Base-by-base conservation (phyloP, 2,113 vertebrate species). In the Nothocercus julius region DNA sequence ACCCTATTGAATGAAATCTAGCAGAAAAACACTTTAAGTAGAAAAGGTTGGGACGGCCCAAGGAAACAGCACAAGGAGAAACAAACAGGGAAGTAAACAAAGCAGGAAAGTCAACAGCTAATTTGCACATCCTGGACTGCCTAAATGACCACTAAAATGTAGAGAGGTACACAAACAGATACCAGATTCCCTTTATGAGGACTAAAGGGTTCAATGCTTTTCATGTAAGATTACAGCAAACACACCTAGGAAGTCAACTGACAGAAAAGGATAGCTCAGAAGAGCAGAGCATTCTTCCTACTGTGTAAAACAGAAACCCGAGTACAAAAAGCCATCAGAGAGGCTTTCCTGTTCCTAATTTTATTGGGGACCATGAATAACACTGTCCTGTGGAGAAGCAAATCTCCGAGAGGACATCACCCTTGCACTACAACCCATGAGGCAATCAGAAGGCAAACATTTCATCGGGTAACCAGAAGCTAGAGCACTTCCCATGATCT, bases 11-110 rank as follows among this genome's bases (percentile, higher is more conserved):
- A 88, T 66, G 84, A 88, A 93, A 79, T 44, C 77, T 49, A 79
- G 80, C 63, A 85, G 73, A 94, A 92, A 90, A 96, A 84, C 85
- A 92, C 58, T 96, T 79, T 79, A 25, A 79, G 58, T 32, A 76
- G 62, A 85, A 90, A 88, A 62, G 77, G 54, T 5, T 72, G 77
- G 74, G 83, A 89, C 69, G 24, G 47, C 62, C 80, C 69, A 92
- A 86, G 86, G 68, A 76, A 91, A 88, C 9, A 70, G 49, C 40
- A 59, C 25, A 73, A 7, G n/a, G 62, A 87, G 40, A 70, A 94
- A 80, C 68, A 93, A 94, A 74, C 28, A 68, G 54, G 70, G 36
- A 85, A 51, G 44, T 68, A 93, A 89, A 94, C 70, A 79, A 89
- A 89, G 72, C 53, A 84, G 40, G 38, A 28, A 87, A 91, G 42